Evolutionary conservation across 2,888 invertebrate genomes (phyloP).

Genomic region (Troglohyphantes excavatus): DNA sequence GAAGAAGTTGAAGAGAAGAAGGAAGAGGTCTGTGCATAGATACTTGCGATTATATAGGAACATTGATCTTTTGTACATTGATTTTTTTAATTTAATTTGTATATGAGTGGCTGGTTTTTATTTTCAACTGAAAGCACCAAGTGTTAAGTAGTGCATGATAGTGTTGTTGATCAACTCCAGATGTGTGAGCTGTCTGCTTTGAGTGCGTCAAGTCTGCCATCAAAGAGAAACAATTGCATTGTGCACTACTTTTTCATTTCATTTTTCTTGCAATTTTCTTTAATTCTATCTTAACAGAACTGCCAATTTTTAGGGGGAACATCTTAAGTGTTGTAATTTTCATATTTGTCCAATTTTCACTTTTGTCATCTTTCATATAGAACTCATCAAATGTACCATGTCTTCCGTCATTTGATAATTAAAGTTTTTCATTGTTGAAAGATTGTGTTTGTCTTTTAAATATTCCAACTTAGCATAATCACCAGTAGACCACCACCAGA

Average conservation of each 20-base stretch:
- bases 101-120: constrained; percentile 60
- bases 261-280: background rate
- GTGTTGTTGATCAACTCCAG: background rate
- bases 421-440: constrained; percentile 63
- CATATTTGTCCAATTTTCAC: constrained; percentile 29
- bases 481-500: too few relatives aligned
- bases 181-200: background rate
- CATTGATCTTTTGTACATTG: constrained; percentile 68
- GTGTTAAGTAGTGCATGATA: constrained; percentile 25
- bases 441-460: too few relatives aligned
- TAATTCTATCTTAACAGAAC: background rate
- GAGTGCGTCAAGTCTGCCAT: background rate
- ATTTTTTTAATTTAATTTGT: constrained; percentile 75
- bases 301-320: constrained; percentile 2
- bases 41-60: constrained; percentile 9
- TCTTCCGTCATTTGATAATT: constrained; percentile 71
- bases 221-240: background rate
- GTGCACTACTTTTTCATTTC: background rate
- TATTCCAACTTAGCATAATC: too few relatives aligned
- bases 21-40: constrained; percentile 24
- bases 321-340: background rate
- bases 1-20: constrained; percentile 49
- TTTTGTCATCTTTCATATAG: constrained; percentile 32
- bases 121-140: constrained; percentile 59
- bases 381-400: constrained; percentile 66